Conservation (phyloP, 1,140 invertebrate species). For the Zaprionus capensis region DNA sequence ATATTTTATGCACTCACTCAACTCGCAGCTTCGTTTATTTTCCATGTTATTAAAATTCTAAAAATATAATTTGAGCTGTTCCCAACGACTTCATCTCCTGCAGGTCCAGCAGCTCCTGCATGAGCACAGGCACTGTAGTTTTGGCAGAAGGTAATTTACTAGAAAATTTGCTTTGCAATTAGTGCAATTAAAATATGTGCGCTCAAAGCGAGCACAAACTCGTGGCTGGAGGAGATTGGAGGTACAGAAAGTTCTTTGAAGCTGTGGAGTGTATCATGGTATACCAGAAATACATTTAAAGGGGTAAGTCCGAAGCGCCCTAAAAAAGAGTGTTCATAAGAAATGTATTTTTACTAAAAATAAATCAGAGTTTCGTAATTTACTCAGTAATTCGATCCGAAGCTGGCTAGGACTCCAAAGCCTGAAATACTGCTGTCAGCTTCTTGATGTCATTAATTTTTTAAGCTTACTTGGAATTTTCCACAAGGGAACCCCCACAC, state of each 20-base stretch:
- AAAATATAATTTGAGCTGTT: slow-evolving; percentile 66
- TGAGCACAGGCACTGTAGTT: slow-evolving; percentile 46
- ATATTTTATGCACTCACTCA: slow-evolving; percentile 36
- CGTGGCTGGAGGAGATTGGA: not conserved
- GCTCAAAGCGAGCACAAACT: slow-evolving; percentile 14
- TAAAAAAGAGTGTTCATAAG: slow-evolving; percentile 69
- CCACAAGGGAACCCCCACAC: slow-evolving; percentile 26
- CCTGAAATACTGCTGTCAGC: slow-evolving; percentile 53
- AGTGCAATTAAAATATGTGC: slow-evolving; percentile 74
- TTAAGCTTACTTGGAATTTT: slow-evolving; percentile 79
- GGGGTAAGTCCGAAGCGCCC: slow-evolving; percentile 23
- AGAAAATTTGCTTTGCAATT: slow-evolving; percentile 83
- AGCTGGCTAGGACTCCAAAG: slow-evolving; percentile 8
- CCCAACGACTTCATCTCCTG: not conserved
- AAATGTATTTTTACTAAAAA: slow-evolving; percentile 30
- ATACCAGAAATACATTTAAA: slow-evolving; percentile 32
- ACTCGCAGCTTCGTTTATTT: slow-evolving; percentile 46
- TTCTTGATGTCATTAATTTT: slow-evolving; percentile 83
- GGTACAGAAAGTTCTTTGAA: slow-evolving; percentile 26
- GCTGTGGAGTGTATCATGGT: slow-evolving; percentile 21
- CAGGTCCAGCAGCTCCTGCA: slow-evolving; percentile 4
- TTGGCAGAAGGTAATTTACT: slow-evolving; percentile 72
- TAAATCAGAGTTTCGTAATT: slow-evolving; percentile 56
- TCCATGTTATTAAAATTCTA: slow-evolving; percentile 74
- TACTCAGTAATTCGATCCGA: slow-evolving; percentile 72